These are phyloP conservation scores for Takifugu rubripes DNA, from an alignment of 2,797 vertebrate genomes.

Conservation along the genomic window DNA sequence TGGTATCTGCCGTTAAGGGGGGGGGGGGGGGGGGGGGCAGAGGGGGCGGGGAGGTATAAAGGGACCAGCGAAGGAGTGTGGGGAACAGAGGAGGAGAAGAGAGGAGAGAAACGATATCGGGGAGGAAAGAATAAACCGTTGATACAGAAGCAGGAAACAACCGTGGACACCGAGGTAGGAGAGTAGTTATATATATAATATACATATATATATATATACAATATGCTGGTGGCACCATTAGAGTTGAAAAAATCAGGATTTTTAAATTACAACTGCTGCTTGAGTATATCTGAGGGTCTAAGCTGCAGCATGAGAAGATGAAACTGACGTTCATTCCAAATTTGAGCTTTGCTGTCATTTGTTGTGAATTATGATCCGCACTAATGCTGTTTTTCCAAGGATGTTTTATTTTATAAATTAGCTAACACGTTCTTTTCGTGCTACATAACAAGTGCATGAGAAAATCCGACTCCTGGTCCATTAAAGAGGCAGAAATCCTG, in stretches of 20 bases:
- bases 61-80: slow-evolving; percentile 44
- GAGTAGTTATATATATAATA: neutral
- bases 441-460: neutral
- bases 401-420: neutral
- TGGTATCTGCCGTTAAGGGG: no score
- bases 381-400: neutral
- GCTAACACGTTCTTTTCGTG: no score
- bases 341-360: neutral
- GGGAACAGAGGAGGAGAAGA: slow-evolving; percentile 25
- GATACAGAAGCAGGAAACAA: slow-evolving; percentile 1
- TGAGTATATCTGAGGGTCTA: neutral
- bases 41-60: slow-evolving; percentile 52
- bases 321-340: neutral
- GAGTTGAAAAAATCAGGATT: neutral
- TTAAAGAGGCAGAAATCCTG: neutral
- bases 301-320: neutral
- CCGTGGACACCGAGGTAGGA: slow-evolving; percentile 50
- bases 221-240: no score
- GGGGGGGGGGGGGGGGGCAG: slow-evolving; percentile 40
- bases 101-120: slow-evolving; percentile 27
- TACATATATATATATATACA: no score
- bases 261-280: neutral
- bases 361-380: neutral
- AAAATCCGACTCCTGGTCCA: neutral
- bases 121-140: slow-evolving; percentile 4